A percentile compares a stretch with the other conserved stretches of the same genome.
These are phyloP conservation scores for Corapipo altera DNA, from an alignment of 2,113 vertebrate genomes.

Conservation along the genomic window DNA sequence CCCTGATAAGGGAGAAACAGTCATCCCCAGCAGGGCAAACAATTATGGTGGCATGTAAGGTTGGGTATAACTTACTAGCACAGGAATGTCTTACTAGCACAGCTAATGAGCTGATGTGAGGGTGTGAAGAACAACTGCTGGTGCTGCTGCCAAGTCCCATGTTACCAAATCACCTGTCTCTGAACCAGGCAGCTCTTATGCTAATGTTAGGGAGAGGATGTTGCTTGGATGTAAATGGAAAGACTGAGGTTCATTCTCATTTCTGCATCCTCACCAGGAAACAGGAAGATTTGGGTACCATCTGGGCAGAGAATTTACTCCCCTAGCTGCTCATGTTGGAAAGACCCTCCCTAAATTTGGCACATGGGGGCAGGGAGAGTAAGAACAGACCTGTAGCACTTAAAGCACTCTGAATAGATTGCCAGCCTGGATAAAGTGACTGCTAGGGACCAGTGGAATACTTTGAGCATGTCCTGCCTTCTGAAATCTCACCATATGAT, in stretches of 20 bases:
- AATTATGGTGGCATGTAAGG: background rate
- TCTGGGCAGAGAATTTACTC: background rate
- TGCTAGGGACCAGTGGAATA: background rate
- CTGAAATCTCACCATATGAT: background rate
- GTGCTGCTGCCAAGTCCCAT: background rate
- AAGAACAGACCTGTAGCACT: background rate
- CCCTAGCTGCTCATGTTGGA: background rate
- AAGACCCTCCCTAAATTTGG: background rate
- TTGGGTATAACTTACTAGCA: background rate
- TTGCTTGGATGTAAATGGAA: background rate
- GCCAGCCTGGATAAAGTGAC: background rate
- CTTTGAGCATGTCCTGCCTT: background rate
- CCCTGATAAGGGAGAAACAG: background rate
- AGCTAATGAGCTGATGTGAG: background rate
- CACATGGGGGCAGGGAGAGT: background rate
- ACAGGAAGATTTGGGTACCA: background rate
- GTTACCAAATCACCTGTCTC: background rate
- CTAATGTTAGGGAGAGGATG: background rate
- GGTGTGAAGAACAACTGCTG: background rate
- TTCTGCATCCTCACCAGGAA: background rate
- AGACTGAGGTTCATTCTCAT: background rate
- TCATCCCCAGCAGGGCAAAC: background rate
- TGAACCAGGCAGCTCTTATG: background rate
- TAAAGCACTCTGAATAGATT: background rate
- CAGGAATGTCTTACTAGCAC: background rate